Percentiles rank a stretch among this genome's conserved stretches.
Conservation (phyloP, 2,888 invertebrate genomes). For the Spilosoma lubricipeda region DNA sequence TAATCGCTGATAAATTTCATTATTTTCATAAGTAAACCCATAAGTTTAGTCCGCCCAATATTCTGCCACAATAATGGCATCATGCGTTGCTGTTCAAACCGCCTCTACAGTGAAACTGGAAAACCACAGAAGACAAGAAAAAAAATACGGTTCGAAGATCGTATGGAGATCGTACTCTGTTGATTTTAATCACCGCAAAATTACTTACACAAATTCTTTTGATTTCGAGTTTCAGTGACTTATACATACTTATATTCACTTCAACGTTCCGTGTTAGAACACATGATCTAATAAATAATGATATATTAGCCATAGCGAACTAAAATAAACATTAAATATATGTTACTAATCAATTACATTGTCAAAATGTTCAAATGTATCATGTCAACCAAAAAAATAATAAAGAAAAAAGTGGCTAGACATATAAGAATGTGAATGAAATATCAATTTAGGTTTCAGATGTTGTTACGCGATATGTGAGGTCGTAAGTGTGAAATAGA, state of each 20-base stretch:
- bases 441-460: neutral
- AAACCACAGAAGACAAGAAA: too few relatives aligned
- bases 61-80: too few relatives aligned
- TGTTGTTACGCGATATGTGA: neutral
- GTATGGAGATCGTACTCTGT: neutral
- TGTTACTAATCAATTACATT: neutral
- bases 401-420: neutral
- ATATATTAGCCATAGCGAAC: neutral
- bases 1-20: too few relatives aligned
- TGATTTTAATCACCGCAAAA: neutral
- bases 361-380: neutral
- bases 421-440: neutral
- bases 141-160: too few relatives aligned
- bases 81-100: too few relatives aligned
- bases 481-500: neutral
- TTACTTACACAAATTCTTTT: neutral
- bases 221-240: neutral
- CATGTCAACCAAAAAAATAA: neutral
- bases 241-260: neutral
- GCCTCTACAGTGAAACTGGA: too few relatives aligned
- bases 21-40: too few relatives aligned
- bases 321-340: neutral
- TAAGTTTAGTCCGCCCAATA: too few relatives aligned
- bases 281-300: too few relatives aligned
- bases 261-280: neutral